These are phyloP conservation scores for Epizoanthus stellaris DNA, from an alignment of 92 coral and sea anemone species.

Conservation along the genomic window DNA sequence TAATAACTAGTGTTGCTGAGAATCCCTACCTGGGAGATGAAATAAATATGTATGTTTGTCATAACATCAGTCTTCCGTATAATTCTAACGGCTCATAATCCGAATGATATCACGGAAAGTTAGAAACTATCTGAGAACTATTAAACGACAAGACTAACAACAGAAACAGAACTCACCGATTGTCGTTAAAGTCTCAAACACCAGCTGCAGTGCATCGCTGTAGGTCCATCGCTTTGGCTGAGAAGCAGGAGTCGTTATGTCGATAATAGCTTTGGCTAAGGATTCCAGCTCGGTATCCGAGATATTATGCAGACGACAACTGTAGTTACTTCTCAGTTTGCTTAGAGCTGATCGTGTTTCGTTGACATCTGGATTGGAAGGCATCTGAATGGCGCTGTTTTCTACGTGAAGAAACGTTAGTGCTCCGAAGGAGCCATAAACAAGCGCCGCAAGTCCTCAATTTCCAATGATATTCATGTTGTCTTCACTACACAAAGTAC, in stretches of 20 bases:
- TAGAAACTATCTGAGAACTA: too few species aligned
- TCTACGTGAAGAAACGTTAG: background rate
- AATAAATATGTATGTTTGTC: too few species aligned
- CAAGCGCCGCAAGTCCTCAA: background rate
- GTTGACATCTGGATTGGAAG: conserved; percentile 1
- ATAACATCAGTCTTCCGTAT: too few species aligned
- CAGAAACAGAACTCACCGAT: background rate
- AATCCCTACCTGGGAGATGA: too few species aligned
- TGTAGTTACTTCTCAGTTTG: background rate
- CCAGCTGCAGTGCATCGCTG: background rate
- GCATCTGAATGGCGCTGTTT: background rate
- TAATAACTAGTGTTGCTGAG: too few species aligned
- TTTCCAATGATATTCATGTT: background rate
- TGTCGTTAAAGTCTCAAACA: background rate
- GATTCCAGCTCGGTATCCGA: background rate
- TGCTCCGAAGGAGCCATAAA: background rate
- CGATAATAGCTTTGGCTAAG: background rate
- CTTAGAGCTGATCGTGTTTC: conserved; percentile 1
- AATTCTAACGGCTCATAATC: too few species aligned
- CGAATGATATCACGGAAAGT: too few species aligned
- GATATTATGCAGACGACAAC: background rate
- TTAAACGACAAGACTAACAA: background rate
- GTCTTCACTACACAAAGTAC: too few species aligned
- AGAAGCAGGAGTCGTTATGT: background rate
- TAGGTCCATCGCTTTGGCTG: background rate